phyloP scores from a whole-genome alignment of 2,797 vertebrate species.

The Triplophysa bombifrons region DNA sequence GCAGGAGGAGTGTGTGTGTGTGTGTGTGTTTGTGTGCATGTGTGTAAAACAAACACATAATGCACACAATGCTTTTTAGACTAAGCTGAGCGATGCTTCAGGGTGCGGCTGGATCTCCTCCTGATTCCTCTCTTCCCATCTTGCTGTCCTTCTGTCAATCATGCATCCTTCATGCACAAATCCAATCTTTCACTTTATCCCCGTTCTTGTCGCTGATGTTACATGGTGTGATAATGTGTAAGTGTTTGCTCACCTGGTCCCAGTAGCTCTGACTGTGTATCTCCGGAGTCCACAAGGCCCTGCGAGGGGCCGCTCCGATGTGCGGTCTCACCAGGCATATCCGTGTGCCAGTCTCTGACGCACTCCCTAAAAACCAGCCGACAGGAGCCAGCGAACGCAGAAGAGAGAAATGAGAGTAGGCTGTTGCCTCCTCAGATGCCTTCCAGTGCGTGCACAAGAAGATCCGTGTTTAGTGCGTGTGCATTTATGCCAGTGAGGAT shows the following conservation, averaged over 20 bases:
- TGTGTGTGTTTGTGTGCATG: conserved; percentile 31
- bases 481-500: conserved; percentile 27
- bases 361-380: conserved; percentile 46
- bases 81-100: conserved; percentile 45
- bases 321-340: conserved; percentile 56
- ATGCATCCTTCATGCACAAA: conserved; percentile 12
- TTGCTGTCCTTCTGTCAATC: not conserved
- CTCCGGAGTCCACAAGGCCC: conserved; percentile 51
- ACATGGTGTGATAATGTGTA: not conserved
- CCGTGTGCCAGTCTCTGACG: conserved; percentile 51
- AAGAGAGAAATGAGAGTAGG: conserved; percentile 23
- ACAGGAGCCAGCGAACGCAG: conserved; percentile 26
- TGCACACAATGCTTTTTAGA: conserved; percentile 36
- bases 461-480: conserved; percentile 26
- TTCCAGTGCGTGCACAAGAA: not conserved
- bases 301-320: conserved; percentile 35
- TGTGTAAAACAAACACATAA: conserved; percentile 26
- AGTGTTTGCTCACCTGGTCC: conserved; percentile 53
- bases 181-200: not conserved
- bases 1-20: conserved; percentile 31
- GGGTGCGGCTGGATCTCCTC: conserved; percentile 53
- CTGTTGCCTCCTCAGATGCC: conserved; percentile 40
- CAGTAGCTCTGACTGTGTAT: conserved; percentile 48
- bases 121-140: conserved; percentile 21
- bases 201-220: not conserved